Evolutionary conservation across 2,113 vertebrate genomes (phyloP), one percentile per base, ranked within the genome.

Genomic region (Merops nubicus): DNA sequence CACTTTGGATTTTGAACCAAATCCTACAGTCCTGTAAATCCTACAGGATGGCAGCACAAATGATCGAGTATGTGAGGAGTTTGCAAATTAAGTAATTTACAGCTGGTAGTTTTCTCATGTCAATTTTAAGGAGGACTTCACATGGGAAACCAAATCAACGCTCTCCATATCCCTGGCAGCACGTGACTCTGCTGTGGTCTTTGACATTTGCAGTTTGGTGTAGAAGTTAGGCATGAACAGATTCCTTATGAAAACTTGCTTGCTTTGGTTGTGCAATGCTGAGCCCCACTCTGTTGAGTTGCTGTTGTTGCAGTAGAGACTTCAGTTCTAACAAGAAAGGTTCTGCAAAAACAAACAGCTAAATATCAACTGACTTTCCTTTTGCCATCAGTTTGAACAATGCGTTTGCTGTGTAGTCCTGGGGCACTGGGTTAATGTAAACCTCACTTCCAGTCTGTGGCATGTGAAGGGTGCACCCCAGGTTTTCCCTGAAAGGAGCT

Each of bases 121-220:
- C 69, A 56, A 15, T 74, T 85, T 45, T 59, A 65, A 48, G 29
- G 54, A 87, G 40, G 36, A 43, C 26, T 19, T 76, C 34, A 9
- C 8, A 25, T 11, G 23, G 73, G 84, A 84, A 80, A 36, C 29
- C 45, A n/a, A 57, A 21, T 7, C 5, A 57, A 42, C 0, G 3
- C n/a, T 65, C 15, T 54, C 88, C 36, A 2, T 8, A 40, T 21
- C 38, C 4, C 20, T 29, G 50, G n/a, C 50, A 56, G 89, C 64
- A 59, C 0, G 0, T 40, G 15, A 45, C 43, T 21, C 43, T 23
- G 34, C 9, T 63, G 60, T 78, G 48, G 22, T 29, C 20, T 40
- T 21, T n/a, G 43, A 6, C 1, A 0, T 15, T n/a, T 51, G 16
- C n/a, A 31, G 25, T 19, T 28, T 17, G 26, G 16, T 31, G 18